phyloP scores from a whole-genome alignment of 2,797 vertebrate species.

The Falco novaeseelandiae region DNA sequence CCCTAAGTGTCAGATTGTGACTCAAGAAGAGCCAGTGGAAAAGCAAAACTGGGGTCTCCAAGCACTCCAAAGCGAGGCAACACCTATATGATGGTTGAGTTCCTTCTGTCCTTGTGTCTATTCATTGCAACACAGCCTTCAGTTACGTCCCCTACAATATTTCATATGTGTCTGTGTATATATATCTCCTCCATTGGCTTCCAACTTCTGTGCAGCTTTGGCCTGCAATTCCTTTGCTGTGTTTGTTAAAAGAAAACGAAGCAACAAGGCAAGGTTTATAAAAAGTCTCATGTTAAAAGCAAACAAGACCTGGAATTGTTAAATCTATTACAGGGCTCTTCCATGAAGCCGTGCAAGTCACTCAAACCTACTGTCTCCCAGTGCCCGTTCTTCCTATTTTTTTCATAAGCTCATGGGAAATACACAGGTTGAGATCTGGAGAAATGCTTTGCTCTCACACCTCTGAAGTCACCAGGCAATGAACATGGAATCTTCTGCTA shows the following conservation, averaged over 20 bases:
- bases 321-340: neutral
- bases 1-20: neutral
- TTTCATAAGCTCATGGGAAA: neutral
- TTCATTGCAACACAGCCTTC: neutral
- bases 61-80: neutral
- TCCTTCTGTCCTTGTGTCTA: neutral
- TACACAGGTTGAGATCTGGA: neutral
- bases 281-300: neutral
- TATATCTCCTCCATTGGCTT: neutral
- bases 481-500: neutral
- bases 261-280: neutral
- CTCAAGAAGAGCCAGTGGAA: neutral
- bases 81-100: neutral
- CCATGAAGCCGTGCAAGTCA: neutral
- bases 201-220: neutral
- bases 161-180: neutral
- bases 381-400: fast-evolving
- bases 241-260: neutral
- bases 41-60: neutral
- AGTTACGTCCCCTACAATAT: neutral
- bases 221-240: neutral
- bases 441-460: neutral
- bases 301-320: neutral
- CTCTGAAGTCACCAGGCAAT: neutral
- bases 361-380: neutral